Evolutionary conservation across 2,888 invertebrate species (phyloP), one percentile per base, ranked within the genome.

Genomic region (Harmothoe impar): DNA sequence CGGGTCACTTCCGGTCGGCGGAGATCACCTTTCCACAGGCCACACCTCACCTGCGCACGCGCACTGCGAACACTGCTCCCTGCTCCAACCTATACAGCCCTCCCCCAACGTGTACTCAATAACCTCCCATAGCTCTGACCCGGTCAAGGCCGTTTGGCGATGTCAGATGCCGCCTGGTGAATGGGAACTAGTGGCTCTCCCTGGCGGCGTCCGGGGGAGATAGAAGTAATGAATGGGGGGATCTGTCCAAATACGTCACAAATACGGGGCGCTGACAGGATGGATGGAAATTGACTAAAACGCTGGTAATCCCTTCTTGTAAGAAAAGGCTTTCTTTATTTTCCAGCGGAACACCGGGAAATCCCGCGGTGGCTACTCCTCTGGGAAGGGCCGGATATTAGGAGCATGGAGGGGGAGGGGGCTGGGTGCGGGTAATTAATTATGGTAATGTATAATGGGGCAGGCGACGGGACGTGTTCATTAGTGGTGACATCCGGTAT

Each of bases 381-480:
- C 35, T 7, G 43, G 35, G 33, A 35, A 17, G 35, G 81, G 33
- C 81, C 81, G 81, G 81, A 81, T 81, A 81, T 81, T 81, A 43
- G 81, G 17, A 20, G 62, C 23, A n/a, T 62, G 62, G 62, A n/a
- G 62, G n/a, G 3, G 23, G 62, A 15, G 62, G 81, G 35, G 81
- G 23, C 81, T 5, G 12, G 81, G 81, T 1, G 35, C 5, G 20
- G 43, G 35, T 81, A 81, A 81, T 81, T 81, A 81, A 81, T 81
- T 81, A 35, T 33, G 81, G 81, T 81, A 81, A 81, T 81, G 81
- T 81, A 35, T 81, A 81, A 81, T n/a, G 81, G 81, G 23, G 35
- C 1, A 12, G 20, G 0, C 12, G n/a, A 3, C 7, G 43, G 81
- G 35, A 12, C 81, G n/a, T 43, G 23, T 81, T 81, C 43, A 81